Percentiles rank a stretch among this genome's conserved stretches.
Conservation (phyloP, 2,888 invertebrate genomes). For the Dynastes tityus region DNA sequence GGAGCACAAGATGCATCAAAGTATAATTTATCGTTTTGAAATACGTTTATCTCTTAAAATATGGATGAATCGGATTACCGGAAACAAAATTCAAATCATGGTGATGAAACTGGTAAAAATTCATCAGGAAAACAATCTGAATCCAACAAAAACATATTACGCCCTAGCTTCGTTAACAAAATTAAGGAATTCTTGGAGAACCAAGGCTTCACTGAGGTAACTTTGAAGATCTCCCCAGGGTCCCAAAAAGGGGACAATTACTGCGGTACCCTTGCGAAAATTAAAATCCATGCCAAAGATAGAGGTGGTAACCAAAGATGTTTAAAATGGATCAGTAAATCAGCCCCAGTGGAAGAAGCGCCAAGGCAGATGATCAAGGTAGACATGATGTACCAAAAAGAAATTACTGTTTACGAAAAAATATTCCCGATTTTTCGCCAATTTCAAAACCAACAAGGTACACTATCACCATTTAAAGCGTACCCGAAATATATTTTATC, state of each 20-base stretch:
- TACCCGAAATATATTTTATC: background rate
- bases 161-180: background rate
- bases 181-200: background rate
- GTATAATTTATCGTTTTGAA: too few species aligned
- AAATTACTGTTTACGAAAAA: background rate
- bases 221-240: background rate
- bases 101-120: too few species aligned
- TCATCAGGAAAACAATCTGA: too few species aligned
- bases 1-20: too few species aligned
- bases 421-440: background rate
- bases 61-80: too few species aligned
- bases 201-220: background rate
- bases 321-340: slow-evolving; percentile 13
- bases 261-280: background rate
- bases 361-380: background rate
- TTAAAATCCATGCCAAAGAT: background rate
- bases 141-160: background rate
- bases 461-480: background rate
- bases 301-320: background rate
- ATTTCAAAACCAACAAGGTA: background rate
- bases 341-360: background rate
- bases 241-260: slow-evolving; percentile 11
- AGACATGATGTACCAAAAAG: background rate
- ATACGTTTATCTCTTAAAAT: too few species aligned
- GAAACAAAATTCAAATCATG: too few species aligned